Percentiles rank a stretch among this genome's conserved stretches.
Conservation (phyloP, 2,113 vertebrate genomes). For the Xyrauchen texanus region DNA sequence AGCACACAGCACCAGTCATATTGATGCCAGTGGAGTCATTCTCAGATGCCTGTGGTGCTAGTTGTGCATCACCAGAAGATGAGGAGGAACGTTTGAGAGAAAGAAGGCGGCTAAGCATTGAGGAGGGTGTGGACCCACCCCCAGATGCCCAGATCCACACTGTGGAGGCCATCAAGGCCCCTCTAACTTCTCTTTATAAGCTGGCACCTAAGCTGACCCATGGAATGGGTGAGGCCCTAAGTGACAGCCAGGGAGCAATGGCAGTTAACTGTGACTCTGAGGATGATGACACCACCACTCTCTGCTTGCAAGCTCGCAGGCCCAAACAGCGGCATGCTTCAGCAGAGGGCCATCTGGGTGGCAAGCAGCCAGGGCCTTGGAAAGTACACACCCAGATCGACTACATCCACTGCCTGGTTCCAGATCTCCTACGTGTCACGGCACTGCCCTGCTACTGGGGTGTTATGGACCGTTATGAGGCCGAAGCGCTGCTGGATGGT, state of each 20-base stretch:
- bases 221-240: conserved; percentile 83
- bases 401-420: conserved; percentile 98
- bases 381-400: conserved; percentile 98
- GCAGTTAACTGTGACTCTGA: conserved; percentile 84
- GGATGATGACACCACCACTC: conserved; percentile 86
- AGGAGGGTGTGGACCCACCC: conserved; percentile 97
- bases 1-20: conserved; percentile 91
- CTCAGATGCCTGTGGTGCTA: conserved; percentile 82
- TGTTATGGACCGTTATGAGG: conserved; percentile 97
- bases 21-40: conserved; percentile 82
- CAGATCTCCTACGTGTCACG: conserved; percentile 91
- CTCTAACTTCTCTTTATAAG: conserved; percentile 93
- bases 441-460: conserved; percentile 98
- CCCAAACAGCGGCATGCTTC: conserved; percentile 91
- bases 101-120: conserved; percentile 92
- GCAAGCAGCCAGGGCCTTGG: conserved; percentile 87
- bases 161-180: conserved; percentile 87
- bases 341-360: conserved; percentile 82
- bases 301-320: conserved; percentile 91
- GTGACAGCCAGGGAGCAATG: conserved; percentile 68
- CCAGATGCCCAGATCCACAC: conserved; percentile 98
- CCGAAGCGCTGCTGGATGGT: conserved; percentile 93
- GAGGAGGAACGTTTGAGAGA: conserved; percentile 96
- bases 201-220: conserved; percentile 97
- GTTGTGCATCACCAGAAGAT: conserved; percentile 89